These are phyloP conservation scores for Sitta europaea DNA, from an alignment of 2,113 vertebrate species.

Conservation along the genomic window DNA sequence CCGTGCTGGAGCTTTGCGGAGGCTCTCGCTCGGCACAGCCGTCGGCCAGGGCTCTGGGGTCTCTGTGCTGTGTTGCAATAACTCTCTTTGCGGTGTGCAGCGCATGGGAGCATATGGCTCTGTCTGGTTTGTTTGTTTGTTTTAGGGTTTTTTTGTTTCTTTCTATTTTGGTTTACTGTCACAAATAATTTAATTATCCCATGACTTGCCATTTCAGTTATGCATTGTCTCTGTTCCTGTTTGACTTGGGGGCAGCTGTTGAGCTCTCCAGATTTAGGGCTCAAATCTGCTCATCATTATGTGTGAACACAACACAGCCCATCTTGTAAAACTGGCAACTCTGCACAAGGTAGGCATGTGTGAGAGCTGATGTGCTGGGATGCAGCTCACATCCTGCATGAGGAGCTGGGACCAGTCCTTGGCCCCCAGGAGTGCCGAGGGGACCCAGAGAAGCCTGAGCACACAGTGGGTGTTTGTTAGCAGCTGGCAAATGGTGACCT, in stretches of 20 bases:
- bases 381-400: neutral
- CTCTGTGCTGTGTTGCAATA: neutral
- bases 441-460: neutral
- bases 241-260: constrained; percentile 66
- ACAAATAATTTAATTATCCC: constrained; percentile 72
- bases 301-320: neutral
- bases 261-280: constrained; percentile 63
- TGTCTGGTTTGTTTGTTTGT: constrained; percentile 69
- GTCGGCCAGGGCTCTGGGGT: neutral
- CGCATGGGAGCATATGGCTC: constrained; percentile 63
- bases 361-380: neutral
- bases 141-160: constrained; percentile 64
- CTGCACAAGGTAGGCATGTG: neutral
- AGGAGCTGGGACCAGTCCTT: neutral
- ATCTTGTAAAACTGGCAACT: neutral
- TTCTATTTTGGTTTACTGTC: constrained; percentile 72
- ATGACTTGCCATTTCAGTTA: constrained; percentile 68
- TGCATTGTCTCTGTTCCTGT: constrained; percentile 70
- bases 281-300: constrained; percentile 59
- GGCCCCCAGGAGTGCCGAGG: fast-evolving
- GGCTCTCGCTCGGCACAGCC: fast-evolving
- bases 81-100: neutral
- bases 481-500: neutral
- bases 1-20: fast-evolving
- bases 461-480: fast-evolving